Evolutionary conservation across 2,888 invertebrate genomes (phyloP).

Genomic region (Cephus pulcher): DNA sequence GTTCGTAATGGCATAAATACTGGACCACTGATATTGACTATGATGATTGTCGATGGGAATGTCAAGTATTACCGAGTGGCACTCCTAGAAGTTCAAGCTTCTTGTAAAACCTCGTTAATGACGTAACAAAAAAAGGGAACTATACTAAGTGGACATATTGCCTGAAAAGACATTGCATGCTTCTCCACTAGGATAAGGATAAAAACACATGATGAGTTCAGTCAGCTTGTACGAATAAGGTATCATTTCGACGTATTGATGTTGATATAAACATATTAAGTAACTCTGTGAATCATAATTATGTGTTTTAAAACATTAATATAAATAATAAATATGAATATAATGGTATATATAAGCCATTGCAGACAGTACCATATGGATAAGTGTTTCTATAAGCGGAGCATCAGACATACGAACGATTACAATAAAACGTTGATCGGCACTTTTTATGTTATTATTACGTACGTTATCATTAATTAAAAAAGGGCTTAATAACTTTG

Average conservation of each 20-base stretch:
- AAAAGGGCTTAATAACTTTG: neutral
- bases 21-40: neutral
- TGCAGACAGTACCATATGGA: neutral
- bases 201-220: neutral
- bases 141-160: neutral
- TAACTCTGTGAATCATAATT: neutral
- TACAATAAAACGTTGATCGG: neutral
- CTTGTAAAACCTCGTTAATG: neutral
- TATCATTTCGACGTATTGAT: neutral
- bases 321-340: too few relatives aligned
- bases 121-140: neutral
- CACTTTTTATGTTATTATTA: neutral
- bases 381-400: neutral
- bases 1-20: neutral
- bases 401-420: neutral
- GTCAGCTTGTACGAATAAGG: neutral
- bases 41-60: constrained; percentile 9
- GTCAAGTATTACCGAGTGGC: constrained; percentile 10
- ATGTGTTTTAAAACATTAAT: neutral
- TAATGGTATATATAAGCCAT: neutral
- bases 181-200: neutral
- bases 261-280: neutral
- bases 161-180: neutral
- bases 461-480: neutral
- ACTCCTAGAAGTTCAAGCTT: neutral